Conservation (phyloP, 2,797 vertebrate species). For the Catharus ustulatus region DNA sequence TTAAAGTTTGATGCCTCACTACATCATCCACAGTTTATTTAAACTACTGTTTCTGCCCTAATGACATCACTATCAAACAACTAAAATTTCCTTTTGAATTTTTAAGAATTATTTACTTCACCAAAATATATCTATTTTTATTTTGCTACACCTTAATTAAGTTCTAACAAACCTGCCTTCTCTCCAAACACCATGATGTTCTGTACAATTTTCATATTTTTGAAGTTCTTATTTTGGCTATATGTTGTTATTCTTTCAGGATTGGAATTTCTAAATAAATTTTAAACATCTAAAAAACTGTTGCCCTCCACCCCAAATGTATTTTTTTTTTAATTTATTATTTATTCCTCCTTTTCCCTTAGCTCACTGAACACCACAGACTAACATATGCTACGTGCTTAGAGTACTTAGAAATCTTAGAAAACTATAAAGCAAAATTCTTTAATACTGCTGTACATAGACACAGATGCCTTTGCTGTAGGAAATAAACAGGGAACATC, state of each 20-base stretch:
- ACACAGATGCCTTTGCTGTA: not conserved
- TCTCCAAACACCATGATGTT: not conserved
- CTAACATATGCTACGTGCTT: not conserved
- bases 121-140: not conserved
- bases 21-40: not conserved
- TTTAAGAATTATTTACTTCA: not conserved
- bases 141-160: not conserved
- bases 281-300: not conserved
- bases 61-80: not conserved
- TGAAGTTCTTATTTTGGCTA: not conserved
- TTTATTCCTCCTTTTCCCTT: not conserved
- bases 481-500: not conserved
- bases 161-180: not conserved
- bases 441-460: not conserved
- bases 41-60: not conserved
- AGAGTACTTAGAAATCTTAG: not conserved
- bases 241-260: not conserved
- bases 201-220: not conserved
- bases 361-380: not conserved
- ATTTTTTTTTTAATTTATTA: not conserved
- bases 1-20: not conserved
- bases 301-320: fast-evolving
- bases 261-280: not conserved
- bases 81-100: not conserved
- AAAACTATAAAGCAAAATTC: not conserved